Conservation (phyloP, 2,888 invertebrate genomes). For the Nephrotoma guestfalica region DNA sequence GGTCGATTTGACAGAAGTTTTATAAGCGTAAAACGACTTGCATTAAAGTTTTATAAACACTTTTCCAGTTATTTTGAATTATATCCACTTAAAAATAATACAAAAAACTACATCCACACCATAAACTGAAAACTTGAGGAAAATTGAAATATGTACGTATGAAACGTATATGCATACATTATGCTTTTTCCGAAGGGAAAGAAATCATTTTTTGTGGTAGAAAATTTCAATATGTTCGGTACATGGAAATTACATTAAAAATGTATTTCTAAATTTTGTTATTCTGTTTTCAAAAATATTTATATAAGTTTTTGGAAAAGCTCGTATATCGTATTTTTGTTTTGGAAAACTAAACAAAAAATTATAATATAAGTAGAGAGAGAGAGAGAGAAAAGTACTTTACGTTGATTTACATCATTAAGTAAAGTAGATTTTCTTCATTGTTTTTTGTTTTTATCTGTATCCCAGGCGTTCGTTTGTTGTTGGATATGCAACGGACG, state of each 20-base stretch:
- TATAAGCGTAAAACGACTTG: background rate
- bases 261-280: background rate
- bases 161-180: background rate
- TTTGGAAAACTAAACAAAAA: background rate
- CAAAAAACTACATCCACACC: background rate
- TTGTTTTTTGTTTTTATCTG: background rate
- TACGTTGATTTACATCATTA: background rate
- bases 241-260: background rate
- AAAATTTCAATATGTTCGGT: background rate
- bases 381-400: background rate
- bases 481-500: background rate
- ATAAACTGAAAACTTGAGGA: background rate
- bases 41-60: background rate
- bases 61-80: background rate
- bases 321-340: background rate
- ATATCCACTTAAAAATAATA: background rate
- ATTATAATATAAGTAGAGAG: background rate
- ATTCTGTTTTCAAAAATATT: background rate
- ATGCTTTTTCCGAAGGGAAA: background rate
- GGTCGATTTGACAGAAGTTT: too few relatives aligned
- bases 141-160: background rate
- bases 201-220: background rate
- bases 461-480: background rate
- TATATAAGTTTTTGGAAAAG: background rate
- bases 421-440: background rate